Evolutionary conservation across 2,113 vertebrate genomes (phyloP).

Genomic region (Prionailurus viverrinus): DNA sequence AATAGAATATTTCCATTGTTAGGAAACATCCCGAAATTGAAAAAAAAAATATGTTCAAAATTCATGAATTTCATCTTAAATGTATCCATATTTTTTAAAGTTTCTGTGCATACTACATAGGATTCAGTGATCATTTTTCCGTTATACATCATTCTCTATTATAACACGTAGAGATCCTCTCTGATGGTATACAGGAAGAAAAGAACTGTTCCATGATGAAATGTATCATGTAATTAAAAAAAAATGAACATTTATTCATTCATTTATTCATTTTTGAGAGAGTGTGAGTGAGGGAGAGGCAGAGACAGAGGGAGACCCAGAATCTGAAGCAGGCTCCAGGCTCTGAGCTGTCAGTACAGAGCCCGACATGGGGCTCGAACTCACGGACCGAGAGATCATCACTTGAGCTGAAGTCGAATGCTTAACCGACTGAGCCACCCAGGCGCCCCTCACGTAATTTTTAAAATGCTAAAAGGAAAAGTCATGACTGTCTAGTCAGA

Average conservation of each 20-base stretch:
- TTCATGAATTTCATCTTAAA: conserved; percentile 2
- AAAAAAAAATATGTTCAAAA: conserved; percentile 32
- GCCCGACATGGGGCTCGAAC: too few relatives aligned
- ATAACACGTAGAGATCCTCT: not conserved
- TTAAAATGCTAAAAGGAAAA: not conserved
- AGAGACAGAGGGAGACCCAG: too few relatives aligned
- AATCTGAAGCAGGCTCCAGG: too few relatives aligned
- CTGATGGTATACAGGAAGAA: not conserved
- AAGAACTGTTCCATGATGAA: not conserved
- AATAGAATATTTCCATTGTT: conserved; percentile 59
- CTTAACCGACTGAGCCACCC: too few relatives aligned
- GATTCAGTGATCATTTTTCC: conserved; percentile 23
- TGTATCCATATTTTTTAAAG: not conserved
- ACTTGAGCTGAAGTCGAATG: too few relatives aligned
- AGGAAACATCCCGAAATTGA: conserved; percentile 58
- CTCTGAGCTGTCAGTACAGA: too few relatives aligned
- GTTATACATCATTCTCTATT: not conserved
- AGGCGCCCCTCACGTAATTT: not conserved
- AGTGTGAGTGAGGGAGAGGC: too few relatives aligned
- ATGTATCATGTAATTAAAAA: conserved; percentile 22
- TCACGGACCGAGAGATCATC: too few relatives aligned
- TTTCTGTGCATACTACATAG: not conserved
- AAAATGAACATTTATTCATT: not conserved
- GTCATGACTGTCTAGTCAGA: conserved; percentile 6
- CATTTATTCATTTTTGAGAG: too few relatives aligned